Conservation (phyloP, 1,140 invertebrate species). For the Eubasilissa regina region DNA sequence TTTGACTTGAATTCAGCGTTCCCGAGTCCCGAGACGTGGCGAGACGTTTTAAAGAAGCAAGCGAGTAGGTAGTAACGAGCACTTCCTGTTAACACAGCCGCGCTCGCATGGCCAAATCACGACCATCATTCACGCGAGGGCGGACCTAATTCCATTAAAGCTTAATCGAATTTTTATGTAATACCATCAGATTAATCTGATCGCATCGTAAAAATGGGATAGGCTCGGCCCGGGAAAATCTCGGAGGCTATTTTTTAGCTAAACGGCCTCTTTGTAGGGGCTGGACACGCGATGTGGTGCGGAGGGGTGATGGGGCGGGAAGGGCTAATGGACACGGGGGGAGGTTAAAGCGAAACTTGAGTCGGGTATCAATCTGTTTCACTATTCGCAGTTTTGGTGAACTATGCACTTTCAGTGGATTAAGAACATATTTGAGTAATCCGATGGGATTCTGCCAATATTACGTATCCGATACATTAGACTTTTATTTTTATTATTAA, state of each 20-base stretch:
- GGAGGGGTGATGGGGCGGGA: neutral
- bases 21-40: no score
- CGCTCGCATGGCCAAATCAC: neutral
- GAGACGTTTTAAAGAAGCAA: no score
- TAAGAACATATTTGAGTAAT: no score
- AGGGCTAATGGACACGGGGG: neutral
- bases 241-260: constrained; percentile 52
- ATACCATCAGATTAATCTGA: constrained; percentile 28
- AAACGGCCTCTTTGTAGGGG: constrained; percentile 47
- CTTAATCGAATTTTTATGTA: constrained; percentile 29
- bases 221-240: constrained; percentile 8
- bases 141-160: constrained; percentile 34
- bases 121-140: constrained; percentile 13
- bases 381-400: no score
- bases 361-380: no score
- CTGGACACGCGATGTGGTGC: constrained; percentile 43
- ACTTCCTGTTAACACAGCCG: no score
- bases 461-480: no score
- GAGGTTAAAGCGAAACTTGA: neutral
- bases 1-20: no score
- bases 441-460: no score
- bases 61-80: no score
- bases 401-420: no score
- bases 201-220: constrained; percentile 31
- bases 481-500: no score